Percentiles rank a stretch among this genome's conserved stretches.
phyloP scores from a whole-genome alignment of 2,888 invertebrate genomes.

The Acrobasis repandana region DNA sequence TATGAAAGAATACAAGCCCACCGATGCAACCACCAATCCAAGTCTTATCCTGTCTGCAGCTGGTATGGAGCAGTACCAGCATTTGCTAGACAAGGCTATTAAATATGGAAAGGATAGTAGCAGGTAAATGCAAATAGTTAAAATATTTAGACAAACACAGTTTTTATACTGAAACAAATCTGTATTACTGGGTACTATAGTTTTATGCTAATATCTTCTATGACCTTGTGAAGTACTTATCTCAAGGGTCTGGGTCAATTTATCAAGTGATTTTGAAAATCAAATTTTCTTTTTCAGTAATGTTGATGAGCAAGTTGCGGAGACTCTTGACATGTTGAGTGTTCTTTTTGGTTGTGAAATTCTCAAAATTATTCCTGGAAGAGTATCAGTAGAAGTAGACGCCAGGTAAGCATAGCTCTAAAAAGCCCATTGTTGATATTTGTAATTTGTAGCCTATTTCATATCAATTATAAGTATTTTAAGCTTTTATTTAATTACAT shows the following conservation, averaged over 20 bases:
- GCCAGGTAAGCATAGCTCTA: constrained; percentile 90
- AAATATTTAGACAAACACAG: neutral
- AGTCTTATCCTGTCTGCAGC: constrained; percentile 98
- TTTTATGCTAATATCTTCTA: too few species aligned
- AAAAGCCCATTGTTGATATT: neutral
- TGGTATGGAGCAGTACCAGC: constrained; percentile 95
- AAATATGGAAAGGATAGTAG: constrained; percentile 87
- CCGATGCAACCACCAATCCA: constrained; percentile 99
- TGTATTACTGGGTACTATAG: neutral
- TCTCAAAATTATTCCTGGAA: constrained; percentile 97
- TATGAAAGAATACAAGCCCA: constrained; percentile 98
- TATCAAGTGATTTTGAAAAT: neutral
- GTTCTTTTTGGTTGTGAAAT: constrained; percentile 99
- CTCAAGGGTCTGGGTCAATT: too few species aligned
- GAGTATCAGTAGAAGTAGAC: constrained; percentile 98
- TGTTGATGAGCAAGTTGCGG: constrained; percentile 88
- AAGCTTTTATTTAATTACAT: too few species aligned
- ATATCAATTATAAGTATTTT: too few species aligned
- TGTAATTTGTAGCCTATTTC: neutral
- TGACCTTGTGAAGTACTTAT: too few species aligned
- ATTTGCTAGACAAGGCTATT: constrained; percentile 94
- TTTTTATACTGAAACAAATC: neutral
- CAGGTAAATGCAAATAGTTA: constrained; percentile 46
- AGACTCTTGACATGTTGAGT: constrained; percentile 96
- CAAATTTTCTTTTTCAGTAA: constrained; percentile 71